Evolutionary conservation across 2,797 vertebrate genomes (phyloP).

Genomic region (Hyperoplus immaculatus): DNA sequence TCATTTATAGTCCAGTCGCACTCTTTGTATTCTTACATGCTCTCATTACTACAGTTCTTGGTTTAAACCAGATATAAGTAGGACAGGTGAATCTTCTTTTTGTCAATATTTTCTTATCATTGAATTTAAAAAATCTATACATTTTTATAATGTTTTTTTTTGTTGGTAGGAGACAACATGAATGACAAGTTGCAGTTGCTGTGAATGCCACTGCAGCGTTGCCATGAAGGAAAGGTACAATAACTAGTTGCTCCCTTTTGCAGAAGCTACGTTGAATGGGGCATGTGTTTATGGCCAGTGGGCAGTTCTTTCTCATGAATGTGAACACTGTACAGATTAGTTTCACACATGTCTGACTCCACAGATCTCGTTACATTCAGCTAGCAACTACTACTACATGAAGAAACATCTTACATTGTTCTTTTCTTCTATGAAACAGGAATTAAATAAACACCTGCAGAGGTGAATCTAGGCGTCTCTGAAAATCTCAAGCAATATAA

Average conservation of each 20-base stretch:
- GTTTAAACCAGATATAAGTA: neutral
- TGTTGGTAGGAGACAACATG: neutral
- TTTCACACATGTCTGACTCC: constrained; percentile 14
- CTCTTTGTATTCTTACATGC: neutral
- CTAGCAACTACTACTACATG: neutral
- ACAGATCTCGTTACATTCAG: constrained; percentile 19
- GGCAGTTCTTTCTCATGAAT: constrained; percentile 38
- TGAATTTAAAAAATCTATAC: neutral
- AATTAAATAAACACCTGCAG: neutral
- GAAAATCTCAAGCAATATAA: neutral
- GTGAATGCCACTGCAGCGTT: neutral
- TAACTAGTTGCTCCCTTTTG: neutral
- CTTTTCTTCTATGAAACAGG: neutral
- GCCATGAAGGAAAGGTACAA: neutral
- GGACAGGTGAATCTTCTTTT: neutral
- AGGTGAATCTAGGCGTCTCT: neutral
- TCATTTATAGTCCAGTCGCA: constrained; percentile 4
- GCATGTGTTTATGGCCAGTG: constrained; percentile 7
- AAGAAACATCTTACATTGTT: neutral
- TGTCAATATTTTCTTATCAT: neutral
- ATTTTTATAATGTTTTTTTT: neutral
- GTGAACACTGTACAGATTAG: constrained; percentile 16
- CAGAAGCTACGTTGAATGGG: neutral
- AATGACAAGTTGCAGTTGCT: neutral
- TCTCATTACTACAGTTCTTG: neutral